phyloP scores from a whole-genome alignment of 2,888 invertebrate species.

The Scaptomyza tumidula region DNA sequence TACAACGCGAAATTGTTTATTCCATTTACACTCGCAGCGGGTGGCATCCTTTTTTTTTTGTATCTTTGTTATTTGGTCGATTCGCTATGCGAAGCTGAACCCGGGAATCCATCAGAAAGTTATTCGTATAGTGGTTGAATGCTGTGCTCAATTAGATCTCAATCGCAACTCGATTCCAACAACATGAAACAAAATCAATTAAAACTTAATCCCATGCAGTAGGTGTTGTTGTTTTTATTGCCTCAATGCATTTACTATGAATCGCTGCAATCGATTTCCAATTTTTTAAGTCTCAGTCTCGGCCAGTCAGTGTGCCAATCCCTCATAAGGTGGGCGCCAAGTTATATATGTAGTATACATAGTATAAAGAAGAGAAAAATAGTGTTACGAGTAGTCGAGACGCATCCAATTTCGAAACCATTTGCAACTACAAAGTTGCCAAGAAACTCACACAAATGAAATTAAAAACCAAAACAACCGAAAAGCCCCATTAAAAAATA shows the following conservation, averaged over 20 bases:
- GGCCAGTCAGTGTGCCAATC: slow-evolving; percentile 55
- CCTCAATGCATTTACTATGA: slow-evolving; percentile 48
- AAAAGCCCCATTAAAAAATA: slow-evolving; percentile 12
- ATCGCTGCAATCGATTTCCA: slow-evolving; percentile 58
- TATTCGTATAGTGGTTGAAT: slow-evolving; percentile 6
- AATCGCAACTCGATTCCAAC: slow-evolving; percentile 62
- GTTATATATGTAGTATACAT: neutral
- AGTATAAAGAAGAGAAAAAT: slow-evolving; percentile 17
- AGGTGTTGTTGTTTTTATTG: slow-evolving; percentile 7
- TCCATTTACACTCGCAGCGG: slow-evolving; percentile 44
- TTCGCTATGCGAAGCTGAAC: slow-evolving; percentile 32
- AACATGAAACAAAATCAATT: slow-evolving; percentile 71
- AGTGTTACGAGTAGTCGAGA: slow-evolving; percentile 39
- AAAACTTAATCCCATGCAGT: slow-evolving; percentile 55
- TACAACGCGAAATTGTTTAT: slow-evolving; percentile 22
- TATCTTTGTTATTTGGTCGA: neutral
- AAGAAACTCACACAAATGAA: slow-evolving; percentile 35
- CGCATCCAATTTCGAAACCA: slow-evolving; percentile 69
- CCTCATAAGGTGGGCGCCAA: slow-evolving; percentile 64
- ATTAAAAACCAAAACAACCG: neutral
- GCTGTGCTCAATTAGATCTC: slow-evolving; percentile 53
- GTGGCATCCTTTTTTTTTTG: slow-evolving; percentile 21
- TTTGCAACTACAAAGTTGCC: slow-evolving; percentile 34
- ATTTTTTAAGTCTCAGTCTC: slow-evolving; percentile 27
- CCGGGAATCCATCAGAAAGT: slow-evolving; percentile 26